Percentiles rank a stretch among this genome's conserved stretches.
Conservation (phyloP, 2,113 vertebrate species). For the Haemorhous mexicanus region DNA sequence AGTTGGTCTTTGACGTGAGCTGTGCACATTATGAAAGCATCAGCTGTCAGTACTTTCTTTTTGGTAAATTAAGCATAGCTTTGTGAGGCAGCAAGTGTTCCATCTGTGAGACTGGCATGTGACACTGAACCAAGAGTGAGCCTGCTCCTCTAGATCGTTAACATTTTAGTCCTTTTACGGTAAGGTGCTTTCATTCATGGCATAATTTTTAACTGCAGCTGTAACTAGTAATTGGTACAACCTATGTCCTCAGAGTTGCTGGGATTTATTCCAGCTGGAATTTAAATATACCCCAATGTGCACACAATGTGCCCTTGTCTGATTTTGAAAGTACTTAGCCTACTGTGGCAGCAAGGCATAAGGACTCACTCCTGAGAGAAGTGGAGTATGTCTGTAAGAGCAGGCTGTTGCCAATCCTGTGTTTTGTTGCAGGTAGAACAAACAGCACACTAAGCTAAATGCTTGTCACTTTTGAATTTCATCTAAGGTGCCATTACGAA, state of each 20-base stretch:
- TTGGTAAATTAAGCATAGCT: background rate
- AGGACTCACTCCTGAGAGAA: background rate
- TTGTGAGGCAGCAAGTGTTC: background rate
- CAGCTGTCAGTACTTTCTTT: background rate
- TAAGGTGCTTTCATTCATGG: conserved; percentile 28
- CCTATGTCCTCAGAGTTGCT: background rate
- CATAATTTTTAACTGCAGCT: conserved; percentile 36
- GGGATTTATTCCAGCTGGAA: conserved; percentile 19
- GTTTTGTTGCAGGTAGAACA: conserved; percentile 17
- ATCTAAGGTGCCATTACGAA: background rate
- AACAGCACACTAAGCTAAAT: background rate
- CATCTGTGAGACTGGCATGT: background rate
- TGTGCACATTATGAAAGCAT: background rate
- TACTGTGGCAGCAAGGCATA: background rate
- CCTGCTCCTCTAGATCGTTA: background rate
- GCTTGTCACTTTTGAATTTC: background rate
- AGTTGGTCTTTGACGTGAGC: background rate
- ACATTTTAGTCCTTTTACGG: conserved; percentile 26
- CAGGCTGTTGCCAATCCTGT: background rate
- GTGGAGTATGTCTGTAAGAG: background rate
- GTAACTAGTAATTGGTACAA: conserved; percentile 21
- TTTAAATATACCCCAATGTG: conserved; percentile 11
- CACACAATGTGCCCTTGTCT: conserved; percentile 36
- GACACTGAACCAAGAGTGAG: background rate
- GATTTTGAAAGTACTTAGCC: background rate